phyloP scores from a whole-genome alignment of 2,888 invertebrate species.

The Anagyrus pseudococci region DNA sequence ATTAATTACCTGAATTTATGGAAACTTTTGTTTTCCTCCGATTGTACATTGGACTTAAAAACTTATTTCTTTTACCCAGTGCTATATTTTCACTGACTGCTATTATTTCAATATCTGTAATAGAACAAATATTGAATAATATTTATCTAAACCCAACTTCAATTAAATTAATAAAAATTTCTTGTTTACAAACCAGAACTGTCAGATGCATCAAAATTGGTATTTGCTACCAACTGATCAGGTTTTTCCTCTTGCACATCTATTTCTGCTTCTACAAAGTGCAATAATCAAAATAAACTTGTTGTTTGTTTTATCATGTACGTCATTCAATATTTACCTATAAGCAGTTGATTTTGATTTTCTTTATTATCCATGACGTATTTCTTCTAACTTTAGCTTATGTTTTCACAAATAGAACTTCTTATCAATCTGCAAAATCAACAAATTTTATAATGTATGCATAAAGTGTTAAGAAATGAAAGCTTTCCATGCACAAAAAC shows the following conservation, averaged over 20 bases:
- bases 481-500: too few species aligned
- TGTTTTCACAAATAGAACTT: too few species aligned
- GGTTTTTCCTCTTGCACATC: neutral
- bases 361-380: too few species aligned
- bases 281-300: too few species aligned
- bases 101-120: conserved; percentile 27
- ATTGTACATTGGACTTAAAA: neutral
- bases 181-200: conserved; percentile 7
- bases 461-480: too few species aligned
- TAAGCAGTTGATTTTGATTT: neutral
- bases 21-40: neutral
- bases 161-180: neutral
- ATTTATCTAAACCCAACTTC: neutral
- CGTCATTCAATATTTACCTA: neutral
- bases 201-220: neutral
- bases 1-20: conserved; percentile 10
- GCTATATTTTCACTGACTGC: conserved; percentile 3
- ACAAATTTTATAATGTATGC: neutral
- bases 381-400: too few species aligned
- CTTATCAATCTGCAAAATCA: neutral
- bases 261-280: neutral
- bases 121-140: neutral
- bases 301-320: neutral
- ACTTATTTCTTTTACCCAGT: neutral
- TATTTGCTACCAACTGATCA: neutral